A percentile compares a stretch with the other conserved stretches of the same genome.
phyloP scores from a whole-genome alignment of 2,888 invertebrate species.

The Leptinotarsa peninsularis region DNA sequence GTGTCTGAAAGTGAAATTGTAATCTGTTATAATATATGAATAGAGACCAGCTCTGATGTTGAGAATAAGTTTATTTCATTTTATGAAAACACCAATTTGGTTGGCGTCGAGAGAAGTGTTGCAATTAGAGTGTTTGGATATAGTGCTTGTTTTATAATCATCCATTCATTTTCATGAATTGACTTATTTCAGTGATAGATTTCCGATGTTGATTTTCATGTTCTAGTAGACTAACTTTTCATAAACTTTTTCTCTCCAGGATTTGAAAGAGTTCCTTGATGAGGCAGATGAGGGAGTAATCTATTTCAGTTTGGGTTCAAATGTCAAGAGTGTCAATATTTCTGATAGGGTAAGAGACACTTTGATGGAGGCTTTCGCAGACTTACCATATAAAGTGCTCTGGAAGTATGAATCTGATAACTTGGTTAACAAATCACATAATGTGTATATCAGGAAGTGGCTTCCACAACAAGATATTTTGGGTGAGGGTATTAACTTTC shows the following conservation, averaged over 20 bases:
- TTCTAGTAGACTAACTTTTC: too few species aligned
- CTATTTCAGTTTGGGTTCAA: conserved; percentile 65
- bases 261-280: conserved; percentile 60
- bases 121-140: too few species aligned
- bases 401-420: conserved; percentile 66
- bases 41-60: too few species aligned
- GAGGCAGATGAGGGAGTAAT: conserved; percentile 61
- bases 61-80: too few species aligned
- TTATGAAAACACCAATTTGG: too few species aligned
- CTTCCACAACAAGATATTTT: conserved; percentile 67
- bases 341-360: conserved; percentile 56
- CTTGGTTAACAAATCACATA: conserved; percentile 60
- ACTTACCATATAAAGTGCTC: conserved; percentile 64
- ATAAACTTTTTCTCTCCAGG: conserved; percentile 48
- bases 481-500: conserved; percentile 53
- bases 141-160: too few species aligned
- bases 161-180: too few species aligned
- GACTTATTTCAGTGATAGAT: too few species aligned
- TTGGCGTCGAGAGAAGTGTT: too few species aligned
- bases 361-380: conserved; percentile 61
- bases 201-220: too few species aligned
- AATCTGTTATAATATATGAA: too few species aligned
- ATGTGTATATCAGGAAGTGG: conserved; percentile 66
- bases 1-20: too few species aligned
- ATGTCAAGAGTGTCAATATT: conserved; percentile 61